These are phyloP conservation scores for Eupithecia subumbrata DNA, from an alignment of 2,888 invertebrate species.

Conservation along the genomic window DNA sequence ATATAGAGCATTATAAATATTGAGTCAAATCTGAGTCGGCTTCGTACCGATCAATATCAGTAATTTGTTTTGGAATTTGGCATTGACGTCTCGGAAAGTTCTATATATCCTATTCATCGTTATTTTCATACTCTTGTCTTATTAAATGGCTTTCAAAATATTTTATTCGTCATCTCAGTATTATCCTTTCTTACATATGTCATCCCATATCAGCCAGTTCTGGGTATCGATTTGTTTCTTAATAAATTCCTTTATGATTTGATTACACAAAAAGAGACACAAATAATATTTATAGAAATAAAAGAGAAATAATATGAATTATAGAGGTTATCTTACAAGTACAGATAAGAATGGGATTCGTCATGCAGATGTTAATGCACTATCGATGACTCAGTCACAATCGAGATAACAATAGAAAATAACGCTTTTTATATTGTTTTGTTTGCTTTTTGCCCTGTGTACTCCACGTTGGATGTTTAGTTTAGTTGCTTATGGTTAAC, in stretches of 20 bases:
- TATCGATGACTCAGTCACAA: slow-evolving; percentile 15
- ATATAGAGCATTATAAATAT: slow-evolving; percentile 24
- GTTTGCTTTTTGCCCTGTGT: slow-evolving; percentile 4
- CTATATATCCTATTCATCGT: not conserved
- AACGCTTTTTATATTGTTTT: slow-evolving; percentile 11
- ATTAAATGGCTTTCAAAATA: not conserved
- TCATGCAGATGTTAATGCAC: slow-evolving; percentile 18
- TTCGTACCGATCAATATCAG: not conserved
- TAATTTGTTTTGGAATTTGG: slow-evolving; percentile 10
- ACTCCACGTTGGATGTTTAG: not conserved
- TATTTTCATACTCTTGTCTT: not conserved
- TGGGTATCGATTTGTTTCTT: not conserved
- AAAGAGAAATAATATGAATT: not conserved
- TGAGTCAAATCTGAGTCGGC: slow-evolving; percentile 29
- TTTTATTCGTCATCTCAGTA: not conserved
- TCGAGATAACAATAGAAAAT: slow-evolving; percentile 20
- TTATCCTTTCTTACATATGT: not conserved
- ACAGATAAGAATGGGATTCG: slow-evolving; percentile 17
- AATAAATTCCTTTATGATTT: not conserved
- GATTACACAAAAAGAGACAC: not conserved
- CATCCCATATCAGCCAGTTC: not conserved
- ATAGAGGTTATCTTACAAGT: slow-evolving; percentile 6
- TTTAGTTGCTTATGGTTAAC: not conserved
- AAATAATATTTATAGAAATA: not conserved
- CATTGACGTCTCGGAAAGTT: not conserved